Conservation (phyloP, 2,797 vertebrate species). For the Natrix natrix region DNA sequence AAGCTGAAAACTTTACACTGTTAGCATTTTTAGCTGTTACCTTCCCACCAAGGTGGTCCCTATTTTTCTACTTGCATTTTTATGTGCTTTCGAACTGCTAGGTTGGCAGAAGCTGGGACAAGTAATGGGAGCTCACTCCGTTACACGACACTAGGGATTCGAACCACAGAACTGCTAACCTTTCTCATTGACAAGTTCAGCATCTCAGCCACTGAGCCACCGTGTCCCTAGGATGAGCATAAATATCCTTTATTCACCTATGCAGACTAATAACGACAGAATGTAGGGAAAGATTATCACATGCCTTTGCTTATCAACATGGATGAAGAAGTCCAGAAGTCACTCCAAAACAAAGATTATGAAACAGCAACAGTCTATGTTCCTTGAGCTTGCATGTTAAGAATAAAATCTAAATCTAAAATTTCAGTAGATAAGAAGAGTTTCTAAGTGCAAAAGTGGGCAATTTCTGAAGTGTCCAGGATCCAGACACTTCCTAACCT, state of each 20-base stretch:
- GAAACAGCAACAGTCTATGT: neutral
- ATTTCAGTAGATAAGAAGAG: neutral
- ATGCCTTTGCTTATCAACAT: neutral
- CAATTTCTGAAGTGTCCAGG: neutral
- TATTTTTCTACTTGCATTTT: no score
- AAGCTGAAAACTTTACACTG: neutral
- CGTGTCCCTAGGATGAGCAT: neutral
- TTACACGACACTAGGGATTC: no score
- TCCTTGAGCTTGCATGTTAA: neutral
- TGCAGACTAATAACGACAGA: neutral
- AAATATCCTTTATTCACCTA: neutral
- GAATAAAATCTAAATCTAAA: neutral
- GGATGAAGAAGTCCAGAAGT: slow-evolving; percentile 7
- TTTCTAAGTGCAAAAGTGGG: neutral
- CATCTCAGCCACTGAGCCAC: no score
- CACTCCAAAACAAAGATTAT: slow-evolving; percentile 8
- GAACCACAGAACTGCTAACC: no score
- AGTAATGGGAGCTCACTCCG: no score
- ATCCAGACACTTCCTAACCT: neutral
- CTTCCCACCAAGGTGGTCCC: no score
- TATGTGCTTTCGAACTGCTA: no score
- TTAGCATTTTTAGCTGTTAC: neutral
- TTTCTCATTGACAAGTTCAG: no score
- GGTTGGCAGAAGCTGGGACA: no score
- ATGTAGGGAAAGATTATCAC: neutral